Percentiles rank a stretch among this genome's conserved stretches.
These are phyloP conservation scores for Erinaceus europaeus DNA, from an alignment of 2,113 vertebrate genomes.

Conservation along the genomic window DNA sequence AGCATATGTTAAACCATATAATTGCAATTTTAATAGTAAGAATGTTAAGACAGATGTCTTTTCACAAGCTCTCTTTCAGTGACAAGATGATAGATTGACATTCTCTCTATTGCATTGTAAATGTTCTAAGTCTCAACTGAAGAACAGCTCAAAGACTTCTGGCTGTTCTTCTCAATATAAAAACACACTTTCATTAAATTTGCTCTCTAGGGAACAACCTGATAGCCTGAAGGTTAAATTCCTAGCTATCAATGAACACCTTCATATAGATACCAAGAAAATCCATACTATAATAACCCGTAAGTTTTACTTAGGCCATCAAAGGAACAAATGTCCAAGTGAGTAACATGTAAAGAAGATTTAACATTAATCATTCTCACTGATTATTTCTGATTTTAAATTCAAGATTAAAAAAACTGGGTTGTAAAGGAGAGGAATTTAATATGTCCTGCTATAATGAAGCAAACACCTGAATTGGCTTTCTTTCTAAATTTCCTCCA, in stretches of 20 bases:
- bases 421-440: not conserved
- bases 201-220: not conserved
- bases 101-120: not conserved
- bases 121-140: not conserved
- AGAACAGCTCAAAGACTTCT: not conserved
- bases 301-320: not conserved
- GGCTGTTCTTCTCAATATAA: not conserved
- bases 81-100: not conserved
- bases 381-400: conserved; percentile 18
- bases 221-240: not conserved
- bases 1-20: not conserved
- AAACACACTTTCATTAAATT: conserved; percentile 4
- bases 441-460: not conserved
- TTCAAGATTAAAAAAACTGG: not conserved
- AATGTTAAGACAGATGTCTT: conserved; percentile 20
- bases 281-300: not conserved
- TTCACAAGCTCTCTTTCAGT: not conserved
- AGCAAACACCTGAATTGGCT: not conserved
- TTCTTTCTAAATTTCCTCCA: not conserved
- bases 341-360: not conserved
- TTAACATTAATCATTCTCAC: not conserved
- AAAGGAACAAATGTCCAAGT: not conserved
- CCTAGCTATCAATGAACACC: not conserved
- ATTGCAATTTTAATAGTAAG: conserved; percentile 27
- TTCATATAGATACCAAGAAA: not conserved